Evolutionary conservation across 1,140 invertebrate genomes (phyloP), one percentile per base, ranked within the genome.

Genomic region (Babylonia areolata): DNA sequence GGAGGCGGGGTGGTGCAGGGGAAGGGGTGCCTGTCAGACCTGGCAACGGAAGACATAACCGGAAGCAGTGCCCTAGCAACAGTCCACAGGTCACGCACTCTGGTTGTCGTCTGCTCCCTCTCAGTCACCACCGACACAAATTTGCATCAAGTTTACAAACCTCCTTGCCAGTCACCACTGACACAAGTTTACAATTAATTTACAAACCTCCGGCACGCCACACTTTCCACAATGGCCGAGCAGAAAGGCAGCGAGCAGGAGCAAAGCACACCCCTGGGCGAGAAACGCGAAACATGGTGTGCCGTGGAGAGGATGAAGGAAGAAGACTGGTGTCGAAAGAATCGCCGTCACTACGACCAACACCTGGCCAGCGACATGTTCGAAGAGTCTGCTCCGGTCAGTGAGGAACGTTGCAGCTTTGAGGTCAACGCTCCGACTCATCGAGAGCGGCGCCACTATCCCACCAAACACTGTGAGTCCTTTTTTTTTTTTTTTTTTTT

Each of bases 271-370:
- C 15, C 58, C 28, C 5, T 64, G 28, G 28, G 28, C 12, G 90
- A 91, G 39, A 20, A 84, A 0, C 86, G 91, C 79, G 92, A 93
- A 73, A 90, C 92, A 11, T 91, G 92, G 91, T 93, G 92, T 87
- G 90, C 91, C 15, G 92, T 93, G n/a, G 92, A 93, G 86, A 86
- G 89, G 84, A 90, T 90, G 86, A 93, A 93, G 83, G 92, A 93
- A 88, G 88, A 92, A 77, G 89, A 85, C 51, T 93, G 92, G 92
- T 91, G 90, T 86, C 86, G 92, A 37, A 91, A 90, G 77, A 87
- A 91, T 58, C 86, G 91, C 54, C 85, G 87, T 77, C 92, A 93
- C 81, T 84, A 89, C 37, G 75, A 88, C 73, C 42, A 88, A 11
- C 89, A 92, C 35, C 90, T 92, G 73, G 80, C 39, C 12, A 93